Evolutionary conservation across 2,113 vertebrate species (phyloP).

Genomic region (Prionailurus viverrinus): DNA sequence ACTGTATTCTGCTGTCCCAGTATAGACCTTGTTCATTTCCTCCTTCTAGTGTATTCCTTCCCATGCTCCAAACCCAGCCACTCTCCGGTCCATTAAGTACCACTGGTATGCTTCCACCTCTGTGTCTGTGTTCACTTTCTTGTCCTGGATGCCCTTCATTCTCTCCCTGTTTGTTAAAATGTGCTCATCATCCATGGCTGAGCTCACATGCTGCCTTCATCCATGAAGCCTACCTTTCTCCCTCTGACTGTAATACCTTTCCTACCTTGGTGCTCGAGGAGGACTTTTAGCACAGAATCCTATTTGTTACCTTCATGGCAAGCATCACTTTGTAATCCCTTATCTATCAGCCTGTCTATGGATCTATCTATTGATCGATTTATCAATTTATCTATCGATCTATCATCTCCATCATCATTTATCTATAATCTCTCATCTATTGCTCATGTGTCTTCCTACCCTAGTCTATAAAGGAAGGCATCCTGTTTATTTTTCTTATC

Average conservation of each 20-base stretch:
- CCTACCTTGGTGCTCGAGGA: not conserved
- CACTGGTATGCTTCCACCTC: not conserved
- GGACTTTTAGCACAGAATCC: not conserved
- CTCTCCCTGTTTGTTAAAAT: constrained; percentile 14
- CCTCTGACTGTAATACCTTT: not conserved
- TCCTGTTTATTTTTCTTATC: not conserved
- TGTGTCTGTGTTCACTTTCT: not conserved
- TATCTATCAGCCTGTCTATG: not conserved
- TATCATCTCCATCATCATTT: not conserved
- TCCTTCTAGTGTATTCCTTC: not conserved
- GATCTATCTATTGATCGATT: too few species aligned
- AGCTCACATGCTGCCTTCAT: not conserved
- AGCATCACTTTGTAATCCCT: not conserved
- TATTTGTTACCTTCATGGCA: constrained; percentile 9
- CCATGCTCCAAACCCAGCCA: not conserved
- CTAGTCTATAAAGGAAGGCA: not conserved
- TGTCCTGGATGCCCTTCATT: not conserved
- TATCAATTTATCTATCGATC: not conserved
- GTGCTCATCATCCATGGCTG: not conserved
- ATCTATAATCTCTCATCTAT: not conserved
- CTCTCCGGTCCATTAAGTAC: too few species aligned
- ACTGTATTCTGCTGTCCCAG: not conserved
- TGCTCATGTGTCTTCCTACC: not conserved
- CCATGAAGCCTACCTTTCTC: not conserved
- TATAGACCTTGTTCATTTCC: not conserved